A percentile compares a stretch with the other conserved stretches of the same genome.
Evolutionary conservation across 2,888 invertebrate species (phyloP).

Genomic region (Seira ritae): DNA sequence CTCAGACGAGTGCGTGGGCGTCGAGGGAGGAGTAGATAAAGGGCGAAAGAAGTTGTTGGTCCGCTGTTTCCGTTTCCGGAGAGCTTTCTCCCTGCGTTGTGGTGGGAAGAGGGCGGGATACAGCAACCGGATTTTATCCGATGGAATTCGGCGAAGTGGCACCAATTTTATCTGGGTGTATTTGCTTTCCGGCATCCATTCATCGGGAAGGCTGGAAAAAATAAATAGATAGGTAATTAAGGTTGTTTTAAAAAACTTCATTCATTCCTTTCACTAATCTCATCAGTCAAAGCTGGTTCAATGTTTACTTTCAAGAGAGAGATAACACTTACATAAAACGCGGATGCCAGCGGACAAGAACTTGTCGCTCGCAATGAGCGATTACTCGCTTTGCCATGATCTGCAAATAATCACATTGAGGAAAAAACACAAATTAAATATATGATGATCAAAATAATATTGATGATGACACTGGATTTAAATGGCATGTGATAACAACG

Average conservation of each 20-base stretch:
- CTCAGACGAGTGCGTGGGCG: constrained; percentile 48
- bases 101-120: constrained; percentile 72
- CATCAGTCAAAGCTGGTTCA: not conserved
- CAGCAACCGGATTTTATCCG: constrained; percentile 68
- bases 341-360: constrained; percentile 90
- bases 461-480: not conserved
- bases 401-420: constrained; percentile 75
- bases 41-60: constrained; percentile 36
- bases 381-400: constrained; percentile 82
- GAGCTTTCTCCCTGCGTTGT: constrained; percentile 64
- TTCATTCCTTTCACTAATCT: too few species aligned
- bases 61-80: constrained; percentile 59
- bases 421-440: not conserved
- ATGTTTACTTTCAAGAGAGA: not conserved
- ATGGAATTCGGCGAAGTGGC: constrained; percentile 71
- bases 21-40: constrained; percentile 42
- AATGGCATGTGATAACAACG: not conserved
- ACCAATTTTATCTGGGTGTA: constrained; percentile 66
- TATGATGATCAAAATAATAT: not conserved
- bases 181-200: constrained; percentile 72
- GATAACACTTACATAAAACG: constrained; percentile 86
- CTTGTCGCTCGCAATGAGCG: constrained; percentile 82
- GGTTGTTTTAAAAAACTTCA: too few species aligned
- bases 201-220: constrained; percentile 69
- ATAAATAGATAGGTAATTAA: too few species aligned